Evolutionary conservation across 2,113 vertebrate genomes (phyloP), one percentile per base, ranked within the genome.

Genomic region (Nasalis larvatus): DNA sequence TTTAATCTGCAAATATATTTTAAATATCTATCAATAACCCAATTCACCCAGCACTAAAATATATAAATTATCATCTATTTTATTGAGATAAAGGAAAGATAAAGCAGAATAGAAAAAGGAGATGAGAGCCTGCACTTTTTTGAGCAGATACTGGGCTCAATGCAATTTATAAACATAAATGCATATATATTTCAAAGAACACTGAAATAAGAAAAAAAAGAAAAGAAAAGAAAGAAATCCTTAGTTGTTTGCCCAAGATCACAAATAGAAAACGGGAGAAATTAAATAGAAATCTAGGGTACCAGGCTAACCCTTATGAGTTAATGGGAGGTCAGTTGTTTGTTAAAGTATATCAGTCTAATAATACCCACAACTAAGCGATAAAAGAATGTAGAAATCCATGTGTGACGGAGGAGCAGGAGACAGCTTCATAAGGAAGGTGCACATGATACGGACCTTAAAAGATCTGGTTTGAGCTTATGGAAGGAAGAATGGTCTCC

Each of bases 1-100:
- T 93, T 93, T 52, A 88, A 83, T 47, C 58, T 86, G 37, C 4
- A 86, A 91, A 92, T 82, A 77, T 54, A 71, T 63, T 86, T 94
- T 73, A 73, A 54, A 9, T 49, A 35, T 54, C n/a, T 86, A 8
- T 78, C 25, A 83, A 77, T 30, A 96, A 78, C 23, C 1, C 37
- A 78, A 77, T 89, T 91, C 27, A 21, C 10, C 2, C 54, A 63
- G 2, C 10, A 52, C 11, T 92, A 10, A 92, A 73, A 77, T 96
- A 82, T 37, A 66, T 68, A 27, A 95, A 94, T 94, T 66, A 82
- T 45, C 17, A 58, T 66, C 9, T 82, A 82, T 89, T 47, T 94
- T 56, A 86, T 2, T 73, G 54, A 83, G 27, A 8, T 45, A 81
- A 88, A 73, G 17, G 23, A 83, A 78, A 90, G 7, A 13, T 42